phyloP scores from a whole-genome alignment of 2,888 invertebrate species.

The Caenorhabditis sp. region DNA sequence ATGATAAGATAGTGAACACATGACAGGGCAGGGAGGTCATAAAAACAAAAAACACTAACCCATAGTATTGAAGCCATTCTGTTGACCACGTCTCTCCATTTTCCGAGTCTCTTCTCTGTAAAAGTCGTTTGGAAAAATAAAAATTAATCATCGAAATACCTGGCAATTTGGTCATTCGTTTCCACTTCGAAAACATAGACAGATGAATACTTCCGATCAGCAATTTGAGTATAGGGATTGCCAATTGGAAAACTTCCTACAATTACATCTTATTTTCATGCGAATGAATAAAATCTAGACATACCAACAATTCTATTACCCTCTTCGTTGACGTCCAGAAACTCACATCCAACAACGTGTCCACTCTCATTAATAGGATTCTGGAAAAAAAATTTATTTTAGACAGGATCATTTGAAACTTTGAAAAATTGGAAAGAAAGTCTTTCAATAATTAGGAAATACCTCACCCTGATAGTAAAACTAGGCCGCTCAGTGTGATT shows the following conservation, averaged over 20 bases:
- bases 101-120: not conserved
- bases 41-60: not conserved
- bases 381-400: constrained; percentile 1
- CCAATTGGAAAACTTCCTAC: not conserved
- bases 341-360: constrained; percentile 50
- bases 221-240: not conserved
- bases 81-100: not conserved
- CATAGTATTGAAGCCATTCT: not conserved
- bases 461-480: constrained; percentile 16
- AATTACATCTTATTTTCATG: too few relatives aligned
- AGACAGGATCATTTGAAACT: too few relatives aligned
- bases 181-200: constrained; percentile 31
- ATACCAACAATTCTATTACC: constrained; percentile 50
- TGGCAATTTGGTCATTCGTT: constrained; percentile 18
- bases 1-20: not conserved
- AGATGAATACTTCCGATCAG: constrained; percentile 14
- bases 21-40: not conserved
- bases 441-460: not conserved
- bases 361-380: constrained; percentile 25
- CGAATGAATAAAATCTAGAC: not conserved
- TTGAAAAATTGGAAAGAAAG: not conserved
- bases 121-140: not conserved
- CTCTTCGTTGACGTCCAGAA: constrained; percentile 51
- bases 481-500: constrained; percentile 21
- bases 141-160: constrained; percentile 4